Conservation (phyloP, 2,888 invertebrate genomes). For the Punctoribates punctum region DNA sequence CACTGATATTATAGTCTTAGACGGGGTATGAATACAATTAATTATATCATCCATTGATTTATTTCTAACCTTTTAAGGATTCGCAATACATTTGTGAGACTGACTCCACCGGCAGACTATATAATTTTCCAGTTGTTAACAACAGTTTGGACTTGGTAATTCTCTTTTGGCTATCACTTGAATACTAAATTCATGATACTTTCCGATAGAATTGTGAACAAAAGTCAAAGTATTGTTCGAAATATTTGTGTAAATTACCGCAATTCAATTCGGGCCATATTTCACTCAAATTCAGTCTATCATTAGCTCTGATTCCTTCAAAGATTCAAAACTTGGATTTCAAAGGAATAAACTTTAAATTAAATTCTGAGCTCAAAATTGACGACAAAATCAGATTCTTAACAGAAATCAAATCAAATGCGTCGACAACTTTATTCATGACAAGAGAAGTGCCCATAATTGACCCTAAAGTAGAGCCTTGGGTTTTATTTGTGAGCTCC, state of each 20-base stretch:
- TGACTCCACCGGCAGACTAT: too few relatives aligned
- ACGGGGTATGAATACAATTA: too few relatives aligned
- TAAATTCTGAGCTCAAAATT: background rate
- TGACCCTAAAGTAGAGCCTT: background rate
- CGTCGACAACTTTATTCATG: background rate
- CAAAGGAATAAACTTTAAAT: background rate
- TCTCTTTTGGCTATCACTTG: too few relatives aligned
- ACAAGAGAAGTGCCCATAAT: background rate
- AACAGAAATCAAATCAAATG: background rate
- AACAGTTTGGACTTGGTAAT: slow-evolving; percentile 1
- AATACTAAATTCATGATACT: too few relatives aligned
- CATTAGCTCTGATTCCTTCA: background rate
- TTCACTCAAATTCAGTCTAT: background rate
- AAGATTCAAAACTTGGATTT: background rate
- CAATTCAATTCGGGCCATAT: background rate
- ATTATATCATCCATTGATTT: too few relatives aligned
- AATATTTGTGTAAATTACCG: background rate
- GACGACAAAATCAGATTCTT: background rate
- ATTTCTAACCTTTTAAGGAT: too few relatives aligned
- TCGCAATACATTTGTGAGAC: too few relatives aligned
- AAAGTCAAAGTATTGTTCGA: background rate
- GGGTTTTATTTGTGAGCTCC: slow-evolving; percentile 24
- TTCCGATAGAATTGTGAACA: background rate
- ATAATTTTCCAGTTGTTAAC: too few relatives aligned
- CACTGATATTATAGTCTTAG: too few relatives aligned